phyloP scores from a whole-genome alignment of 2,888 invertebrate genomes.

The Pristionchus fissidentatus region DNA sequence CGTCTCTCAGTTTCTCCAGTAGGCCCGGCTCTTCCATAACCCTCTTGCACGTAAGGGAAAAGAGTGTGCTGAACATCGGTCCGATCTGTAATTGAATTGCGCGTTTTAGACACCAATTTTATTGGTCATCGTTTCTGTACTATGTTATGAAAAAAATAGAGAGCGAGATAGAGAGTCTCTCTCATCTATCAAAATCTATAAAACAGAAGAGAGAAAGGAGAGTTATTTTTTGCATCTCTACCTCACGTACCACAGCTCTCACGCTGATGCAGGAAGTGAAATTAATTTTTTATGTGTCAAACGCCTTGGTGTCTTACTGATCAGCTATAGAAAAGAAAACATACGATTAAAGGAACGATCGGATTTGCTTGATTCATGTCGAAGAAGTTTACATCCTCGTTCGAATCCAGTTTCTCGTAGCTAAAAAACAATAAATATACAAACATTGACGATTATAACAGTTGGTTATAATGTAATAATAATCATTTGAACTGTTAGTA shows the following conservation, averaged over 20 bases:
- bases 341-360: neutral
- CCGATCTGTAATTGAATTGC: constrained; percentile 6
- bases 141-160: too few species aligned
- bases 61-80: neutral
- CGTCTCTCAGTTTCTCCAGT: neutral
- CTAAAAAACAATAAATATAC: neutral
- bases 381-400: neutral
- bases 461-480: too few species aligned
- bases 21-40: constrained; percentile 12
- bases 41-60: neutral
- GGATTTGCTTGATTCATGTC: constrained; percentile 4
- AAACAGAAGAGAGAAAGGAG: too few species aligned
- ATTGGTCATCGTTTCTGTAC: neutral
- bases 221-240: too few species aligned
- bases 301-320: too few species aligned
- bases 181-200: too few species aligned
- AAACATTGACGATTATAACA: neutral
- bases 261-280: too few species aligned
- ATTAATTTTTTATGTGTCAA: neutral
- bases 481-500: too few species aligned
- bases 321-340: too few species aligned
- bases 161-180: too few species aligned
- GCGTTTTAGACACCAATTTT: neutral
- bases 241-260: too few species aligned
- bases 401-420: neutral